These are phyloP conservation scores for Monochamus saltuarius DNA, from an alignment of 1,140 invertebrate genomes.

Conservation along the genomic window DNA sequence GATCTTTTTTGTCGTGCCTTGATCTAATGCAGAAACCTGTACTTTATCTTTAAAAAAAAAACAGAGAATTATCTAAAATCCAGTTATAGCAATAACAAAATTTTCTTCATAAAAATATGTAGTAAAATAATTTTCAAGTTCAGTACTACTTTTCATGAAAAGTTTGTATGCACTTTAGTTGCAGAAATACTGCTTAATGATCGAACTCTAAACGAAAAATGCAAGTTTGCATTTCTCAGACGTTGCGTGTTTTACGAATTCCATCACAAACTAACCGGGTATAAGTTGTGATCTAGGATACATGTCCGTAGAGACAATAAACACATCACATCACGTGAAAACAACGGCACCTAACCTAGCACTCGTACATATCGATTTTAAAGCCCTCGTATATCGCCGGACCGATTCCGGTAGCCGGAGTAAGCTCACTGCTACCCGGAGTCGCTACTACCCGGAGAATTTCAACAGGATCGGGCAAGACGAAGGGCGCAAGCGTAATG, in stretches of 20 bases:
- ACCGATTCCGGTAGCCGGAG: constrained; percentile 40
- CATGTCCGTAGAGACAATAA: background rate
- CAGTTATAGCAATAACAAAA: too few relatives aligned
- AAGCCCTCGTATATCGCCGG: constrained; percentile 1
- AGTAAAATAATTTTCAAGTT: too few relatives aligned
- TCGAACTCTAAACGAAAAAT: background rate
- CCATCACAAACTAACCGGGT: background rate
- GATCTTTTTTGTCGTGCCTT: too few relatives aligned
- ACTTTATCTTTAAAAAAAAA: too few relatives aligned
- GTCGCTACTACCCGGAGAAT: constrained; percentile 37
- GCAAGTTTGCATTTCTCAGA: background rate
- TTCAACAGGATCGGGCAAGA: constrained; percentile 23
- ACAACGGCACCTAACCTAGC: constrained; percentile 12
- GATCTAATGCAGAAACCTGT: too few relatives aligned
- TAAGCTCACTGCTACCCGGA: constrained; percentile 44
- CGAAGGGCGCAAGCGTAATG: constrained; percentile 14
- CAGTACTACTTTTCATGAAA: background rate
- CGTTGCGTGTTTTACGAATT: background rate
- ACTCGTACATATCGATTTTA: constrained; percentile 17
- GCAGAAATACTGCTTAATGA: background rate
- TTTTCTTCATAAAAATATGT: too few relatives aligned
- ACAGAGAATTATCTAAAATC: too few relatives aligned
- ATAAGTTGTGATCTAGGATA: too few relatives aligned
- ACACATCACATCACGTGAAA: constrained; percentile 10
- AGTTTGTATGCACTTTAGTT: background rate